Percentiles rank a stretch among this genome's conserved stretches.
phyloP scores from a whole-genome alignment of 2,888 invertebrate genomes.

The Leptothorax acervorum region DNA sequence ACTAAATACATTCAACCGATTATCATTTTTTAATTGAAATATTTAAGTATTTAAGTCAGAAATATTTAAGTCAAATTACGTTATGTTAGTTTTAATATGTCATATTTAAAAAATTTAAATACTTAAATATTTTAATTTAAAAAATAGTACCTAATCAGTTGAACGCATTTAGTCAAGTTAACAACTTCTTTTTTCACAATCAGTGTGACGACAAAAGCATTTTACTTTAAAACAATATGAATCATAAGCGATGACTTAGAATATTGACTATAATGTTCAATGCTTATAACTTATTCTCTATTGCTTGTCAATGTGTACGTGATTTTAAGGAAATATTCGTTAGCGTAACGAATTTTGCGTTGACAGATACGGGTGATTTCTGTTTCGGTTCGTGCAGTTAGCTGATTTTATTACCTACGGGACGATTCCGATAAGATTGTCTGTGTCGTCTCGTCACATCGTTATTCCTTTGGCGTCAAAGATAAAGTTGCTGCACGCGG shows the following conservation, averaged over 20 bases:
- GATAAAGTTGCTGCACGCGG: neutral
- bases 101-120: too few relatives aligned
- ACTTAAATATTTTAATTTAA: too few relatives aligned
- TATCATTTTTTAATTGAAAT: too few relatives aligned
- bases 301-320: neutral
- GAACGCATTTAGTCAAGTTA: too few relatives aligned
- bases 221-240: conserved; percentile 1
- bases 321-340: neutral
- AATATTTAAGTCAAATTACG: too few relatives aligned
- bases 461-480: neutral
- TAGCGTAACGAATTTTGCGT: neutral
- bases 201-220: neutral
- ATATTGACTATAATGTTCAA: neutral
- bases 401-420: neutral
- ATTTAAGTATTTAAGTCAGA: too few relatives aligned
- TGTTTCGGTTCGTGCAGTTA: neutral
- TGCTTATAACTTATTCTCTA: neutral
- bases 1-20: too few relatives aligned
- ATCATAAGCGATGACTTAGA: neutral
- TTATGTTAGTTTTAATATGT: too few relatives aligned
- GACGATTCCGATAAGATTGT: conserved; percentile 3
- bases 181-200: too few relatives aligned
- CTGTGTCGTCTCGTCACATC: neutral
- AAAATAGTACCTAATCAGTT: too few relatives aligned
- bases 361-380: neutral